These are phyloP conservation scores for Chironomus riparius DNA, from an alignment of 2,888 invertebrate species.

Conservation along the genomic window DNA sequence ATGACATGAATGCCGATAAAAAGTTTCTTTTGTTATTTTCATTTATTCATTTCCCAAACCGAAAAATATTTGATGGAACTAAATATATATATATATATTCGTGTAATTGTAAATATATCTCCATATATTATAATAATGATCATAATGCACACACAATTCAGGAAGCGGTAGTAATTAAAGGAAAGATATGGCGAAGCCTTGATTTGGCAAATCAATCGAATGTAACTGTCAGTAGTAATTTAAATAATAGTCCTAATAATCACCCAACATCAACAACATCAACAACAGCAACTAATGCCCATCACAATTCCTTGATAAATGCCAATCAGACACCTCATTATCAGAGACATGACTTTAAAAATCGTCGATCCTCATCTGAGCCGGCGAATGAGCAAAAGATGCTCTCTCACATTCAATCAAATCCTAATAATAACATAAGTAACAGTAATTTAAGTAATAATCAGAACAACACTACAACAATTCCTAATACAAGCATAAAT, in stretches of 20 bases:
- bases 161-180: conserved; percentile 30
- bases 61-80: neutral
- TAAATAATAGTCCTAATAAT: conserved; percentile 8
- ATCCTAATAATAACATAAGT: neutral
- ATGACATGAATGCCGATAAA: neutral
- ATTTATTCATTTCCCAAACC: neutral
- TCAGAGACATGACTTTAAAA: conserved; percentile 30
- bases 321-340: conserved; percentile 9
- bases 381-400: conserved; percentile 29
- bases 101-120: no score
- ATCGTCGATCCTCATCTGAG: conserved; percentile 30
- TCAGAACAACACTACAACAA: conserved; percentile 1
- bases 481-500: neutral
- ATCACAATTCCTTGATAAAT: conserved; percentile 16
- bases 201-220: conserved; percentile 29
- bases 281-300: neutral
- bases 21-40: neutral
- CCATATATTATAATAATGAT: neutral
- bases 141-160: conserved; percentile 9
- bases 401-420: conserved; percentile 12
- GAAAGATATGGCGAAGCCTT: conserved; percentile 31
- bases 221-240: conserved; percentile 4
- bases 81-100: no score
- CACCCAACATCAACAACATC: conserved; percentile 14
- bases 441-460: neutral